A percentile compares a stretch with the other conserved stretches of the same genome.
These are phyloP conservation scores for Sinelater perroti DNA, from an alignment of 2,888 invertebrate species.

Conservation along the genomic window DNA sequence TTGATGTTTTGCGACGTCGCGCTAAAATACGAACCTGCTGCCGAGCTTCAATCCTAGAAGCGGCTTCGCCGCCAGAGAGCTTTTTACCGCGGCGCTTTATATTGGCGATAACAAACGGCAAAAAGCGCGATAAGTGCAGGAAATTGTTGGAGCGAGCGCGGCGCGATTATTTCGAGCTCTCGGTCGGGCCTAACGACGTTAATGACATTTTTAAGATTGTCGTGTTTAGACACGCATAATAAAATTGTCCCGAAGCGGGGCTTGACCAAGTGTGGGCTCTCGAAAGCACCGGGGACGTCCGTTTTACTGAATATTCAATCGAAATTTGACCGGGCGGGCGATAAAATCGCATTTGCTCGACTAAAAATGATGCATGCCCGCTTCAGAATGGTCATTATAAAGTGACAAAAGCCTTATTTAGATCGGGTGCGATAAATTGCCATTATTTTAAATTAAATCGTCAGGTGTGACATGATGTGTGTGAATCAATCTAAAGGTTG, in stretches of 20 bases:
- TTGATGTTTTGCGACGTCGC: constrained; percentile 5
- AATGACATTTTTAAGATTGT: constrained; percentile 14
- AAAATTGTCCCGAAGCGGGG: constrained; percentile 21
- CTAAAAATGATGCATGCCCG: constrained; percentile 22
- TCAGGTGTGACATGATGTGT: constrained; percentile 30
- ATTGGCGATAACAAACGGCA: no score
- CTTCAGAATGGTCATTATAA: constrained; percentile 11
- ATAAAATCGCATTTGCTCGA: constrained; percentile 25
- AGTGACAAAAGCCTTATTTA: constrained; percentile 28
- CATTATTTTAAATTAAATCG: constrained; percentile 38
- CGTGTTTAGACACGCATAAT: constrained; percentile 26
- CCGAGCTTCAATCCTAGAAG: no score
- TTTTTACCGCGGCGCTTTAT: no score
- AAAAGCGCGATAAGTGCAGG: no score
- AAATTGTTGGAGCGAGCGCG: no score
- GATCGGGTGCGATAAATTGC: constrained; percentile 32
- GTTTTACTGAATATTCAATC: constrained; percentile 23
- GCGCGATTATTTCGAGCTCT: no score
- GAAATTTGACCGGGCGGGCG: constrained; percentile 7
- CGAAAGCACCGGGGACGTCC: constrained; percentile 12
- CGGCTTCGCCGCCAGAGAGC: no score
- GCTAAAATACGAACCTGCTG: no score
- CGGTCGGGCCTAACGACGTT: constrained; percentile 7
- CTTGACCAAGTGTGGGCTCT: constrained; percentile 23
- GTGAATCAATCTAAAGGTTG: constrained; percentile 25